These are phyloP conservation scores for Drosophila truncata DNA, from an alignment of 1,140 invertebrate species.

Conservation along the genomic window DNA sequence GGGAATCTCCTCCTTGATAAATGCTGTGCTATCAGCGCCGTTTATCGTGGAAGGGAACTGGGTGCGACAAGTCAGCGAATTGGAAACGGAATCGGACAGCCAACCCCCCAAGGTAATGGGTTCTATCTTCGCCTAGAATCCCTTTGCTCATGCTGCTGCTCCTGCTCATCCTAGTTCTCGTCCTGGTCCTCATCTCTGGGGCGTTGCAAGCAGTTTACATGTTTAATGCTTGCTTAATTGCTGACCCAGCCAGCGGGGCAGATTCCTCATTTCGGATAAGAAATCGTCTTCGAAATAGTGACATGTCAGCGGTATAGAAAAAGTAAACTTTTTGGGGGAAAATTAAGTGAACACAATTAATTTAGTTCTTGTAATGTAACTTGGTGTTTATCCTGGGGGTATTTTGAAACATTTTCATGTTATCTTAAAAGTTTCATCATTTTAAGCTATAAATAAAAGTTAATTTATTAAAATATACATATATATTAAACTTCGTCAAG, in stretches of 20 bases:
- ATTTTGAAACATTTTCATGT: neutral
- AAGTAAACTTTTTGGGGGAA: neutral
- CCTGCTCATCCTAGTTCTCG: slow-evolving; percentile 4
- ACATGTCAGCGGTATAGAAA: slow-evolving; percentile 28
- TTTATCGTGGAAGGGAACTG: slow-evolving; percentile 76
- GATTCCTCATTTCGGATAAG: slow-evolving; percentile 37
- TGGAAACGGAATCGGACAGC: slow-evolving; percentile 57
- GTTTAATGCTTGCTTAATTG: slow-evolving; percentile 78
- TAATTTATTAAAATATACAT: neutral
- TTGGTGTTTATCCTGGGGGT: neutral
- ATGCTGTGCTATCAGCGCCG: slow-evolving; percentile 78
- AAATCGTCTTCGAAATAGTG: slow-evolving; percentile 29
- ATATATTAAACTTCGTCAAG: neutral
- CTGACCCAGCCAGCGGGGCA: slow-evolving; percentile 22
- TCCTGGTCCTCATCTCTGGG: slow-evolving; percentile 54
- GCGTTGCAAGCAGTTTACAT: slow-evolving; percentile 74
- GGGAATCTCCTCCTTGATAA: slow-evolving; percentile 57
- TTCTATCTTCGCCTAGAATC: slow-evolving; percentile 3
- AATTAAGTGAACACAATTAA: slow-evolving; percentile 8
- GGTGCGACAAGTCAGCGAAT: slow-evolving; percentile 80
- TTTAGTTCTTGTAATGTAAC: neutral
- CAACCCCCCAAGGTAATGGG: slow-evolving; percentile 49
- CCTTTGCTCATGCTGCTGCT: neutral
- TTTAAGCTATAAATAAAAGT: neutral
- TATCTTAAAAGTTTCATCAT: neutral